phyloP scores from a whole-genome alignment of 2,113 vertebrate species.

The Hippocampus mohnikei region DNA sequence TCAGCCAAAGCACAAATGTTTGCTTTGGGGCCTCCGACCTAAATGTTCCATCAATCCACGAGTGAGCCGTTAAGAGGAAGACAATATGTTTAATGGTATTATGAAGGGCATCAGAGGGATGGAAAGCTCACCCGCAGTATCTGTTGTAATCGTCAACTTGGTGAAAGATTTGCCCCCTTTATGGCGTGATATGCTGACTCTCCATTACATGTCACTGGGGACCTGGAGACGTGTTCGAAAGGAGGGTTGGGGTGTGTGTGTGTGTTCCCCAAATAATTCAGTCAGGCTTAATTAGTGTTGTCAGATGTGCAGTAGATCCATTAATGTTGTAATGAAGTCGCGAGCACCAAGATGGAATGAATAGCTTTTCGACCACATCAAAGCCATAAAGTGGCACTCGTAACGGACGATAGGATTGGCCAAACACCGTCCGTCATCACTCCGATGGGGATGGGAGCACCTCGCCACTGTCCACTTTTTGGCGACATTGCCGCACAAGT shows the following conservation, averaged over 20 bases:
- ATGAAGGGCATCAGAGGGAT: conserved; percentile 60
- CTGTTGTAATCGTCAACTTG: conserved; percentile 34
- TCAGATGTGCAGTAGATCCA: conserved; percentile 72
- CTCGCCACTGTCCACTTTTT: too few relatives aligned
- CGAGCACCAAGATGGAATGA: conserved; percentile 69
- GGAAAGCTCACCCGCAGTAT: conserved; percentile 32
- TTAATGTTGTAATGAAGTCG: conserved; percentile 78
- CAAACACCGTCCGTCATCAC: conserved; percentile 48
- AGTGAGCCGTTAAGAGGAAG: conserved; percentile 43
- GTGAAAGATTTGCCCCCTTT: conserved; percentile 28
- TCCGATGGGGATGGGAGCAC: conserved; percentile 8
- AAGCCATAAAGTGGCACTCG: conserved; percentile 38
- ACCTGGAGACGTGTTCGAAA: conserved; percentile 20
- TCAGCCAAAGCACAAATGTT: conserved; percentile 15
- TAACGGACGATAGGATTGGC: conserved; percentile 52
- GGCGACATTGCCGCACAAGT: too few relatives aligned
- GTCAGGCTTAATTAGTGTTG: conserved; percentile 73
- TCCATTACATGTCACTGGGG: conserved; percentile 33
- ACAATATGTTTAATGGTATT: conserved; percentile 68
- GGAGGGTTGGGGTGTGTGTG: conserved; percentile 35
- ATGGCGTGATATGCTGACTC: conserved; percentile 28
- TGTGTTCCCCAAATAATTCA: conserved; percentile 43
- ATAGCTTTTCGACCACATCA: conserved; percentile 65
- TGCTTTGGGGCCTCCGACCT: conserved; percentile 29
- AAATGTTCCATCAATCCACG: conserved; percentile 14